A percentile compares a stretch with the other conserved stretches of the same genome.
phyloP scores from a whole-genome alignment of 1,140 invertebrate species.

The Penaeus japonicus region DNA sequence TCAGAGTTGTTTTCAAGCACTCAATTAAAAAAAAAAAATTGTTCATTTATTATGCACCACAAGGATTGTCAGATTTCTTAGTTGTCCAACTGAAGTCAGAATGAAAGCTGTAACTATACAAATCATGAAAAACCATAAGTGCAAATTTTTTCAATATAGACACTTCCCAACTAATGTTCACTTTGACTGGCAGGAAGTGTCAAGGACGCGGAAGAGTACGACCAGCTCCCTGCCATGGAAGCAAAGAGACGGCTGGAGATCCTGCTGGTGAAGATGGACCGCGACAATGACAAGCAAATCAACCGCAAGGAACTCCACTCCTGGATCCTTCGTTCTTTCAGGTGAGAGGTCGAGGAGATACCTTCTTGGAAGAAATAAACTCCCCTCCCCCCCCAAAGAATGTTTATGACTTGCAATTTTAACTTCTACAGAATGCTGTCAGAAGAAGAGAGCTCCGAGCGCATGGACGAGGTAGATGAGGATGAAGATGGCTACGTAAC shows the following conservation, averaged over 20 bases:
- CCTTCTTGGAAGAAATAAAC: not conserved
- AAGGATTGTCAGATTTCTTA: too few relatives aligned
- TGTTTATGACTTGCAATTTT: not conserved
- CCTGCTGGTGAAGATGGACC: conserved; percentile 90
- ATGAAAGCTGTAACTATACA: too few relatives aligned
- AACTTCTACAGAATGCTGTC: conserved; percentile 77
- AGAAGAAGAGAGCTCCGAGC: conserved; percentile 85
- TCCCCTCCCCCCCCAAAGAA: not conserved
- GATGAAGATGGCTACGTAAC: conserved; percentile 83
- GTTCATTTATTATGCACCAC: too few relatives aligned
- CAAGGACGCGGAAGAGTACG: conserved; percentile 92
- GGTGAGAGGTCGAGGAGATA: conserved; percentile 66
- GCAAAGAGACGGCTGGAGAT: conserved; percentile 80
- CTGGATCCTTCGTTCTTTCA: conserved; percentile 94
- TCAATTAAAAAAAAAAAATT: too few relatives aligned
- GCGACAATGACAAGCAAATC: conserved; percentile 79
- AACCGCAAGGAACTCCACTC: conserved; percentile 84
- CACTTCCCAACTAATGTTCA: not conserved
- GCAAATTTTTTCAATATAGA: not conserved
- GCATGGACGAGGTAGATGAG: conserved; percentile 84
- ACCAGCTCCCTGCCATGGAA: conserved; percentile 85
- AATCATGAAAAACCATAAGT: too few relatives aligned
- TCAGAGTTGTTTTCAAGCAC: too few relatives aligned
- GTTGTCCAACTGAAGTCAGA: too few relatives aligned
- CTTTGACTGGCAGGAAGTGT: conserved; percentile 76